Conservation (phyloP, 2,797 vertebrate genomes). For the Clarias platycephalus region DNA sequence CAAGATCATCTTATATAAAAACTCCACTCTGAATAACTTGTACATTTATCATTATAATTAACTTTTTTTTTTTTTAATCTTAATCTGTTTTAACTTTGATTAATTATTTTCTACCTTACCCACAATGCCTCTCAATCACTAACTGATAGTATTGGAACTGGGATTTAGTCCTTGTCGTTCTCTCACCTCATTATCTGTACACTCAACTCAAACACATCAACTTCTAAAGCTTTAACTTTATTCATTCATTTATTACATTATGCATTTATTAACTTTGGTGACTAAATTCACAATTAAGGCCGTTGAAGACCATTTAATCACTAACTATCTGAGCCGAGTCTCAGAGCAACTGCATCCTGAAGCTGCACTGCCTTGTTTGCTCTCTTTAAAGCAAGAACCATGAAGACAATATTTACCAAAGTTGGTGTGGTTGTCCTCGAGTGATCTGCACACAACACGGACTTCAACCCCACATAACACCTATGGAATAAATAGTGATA, state of each 20-base stretch:
- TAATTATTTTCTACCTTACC: not conserved
- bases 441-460: not conserved
- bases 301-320: too few species aligned
- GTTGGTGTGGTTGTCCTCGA: not conserved
- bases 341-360: too few species aligned
- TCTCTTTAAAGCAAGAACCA: not conserved
- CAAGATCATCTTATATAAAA: not conserved
- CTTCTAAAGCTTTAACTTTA: too few species aligned
- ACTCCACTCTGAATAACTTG: not conserved
- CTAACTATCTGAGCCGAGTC: too few species aligned
- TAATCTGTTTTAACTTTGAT: not conserved
- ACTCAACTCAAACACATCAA: too few species aligned
- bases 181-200: too few species aligned
- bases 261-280: too few species aligned
- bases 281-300: too few species aligned
- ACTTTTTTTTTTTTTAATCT: not conserved
- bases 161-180: too few species aligned
- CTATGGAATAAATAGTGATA: not conserved
- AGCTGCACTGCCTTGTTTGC: not conserved
- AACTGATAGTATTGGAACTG: too few species aligned
- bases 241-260: too few species aligned
- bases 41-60: not conserved
- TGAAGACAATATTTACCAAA: not conserved
- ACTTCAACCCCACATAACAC: not conserved
- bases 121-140: too few species aligned